Evolutionary conservation across 2,888 invertebrate species (phyloP).

Genomic region (Piscicola geometra): DNA sequence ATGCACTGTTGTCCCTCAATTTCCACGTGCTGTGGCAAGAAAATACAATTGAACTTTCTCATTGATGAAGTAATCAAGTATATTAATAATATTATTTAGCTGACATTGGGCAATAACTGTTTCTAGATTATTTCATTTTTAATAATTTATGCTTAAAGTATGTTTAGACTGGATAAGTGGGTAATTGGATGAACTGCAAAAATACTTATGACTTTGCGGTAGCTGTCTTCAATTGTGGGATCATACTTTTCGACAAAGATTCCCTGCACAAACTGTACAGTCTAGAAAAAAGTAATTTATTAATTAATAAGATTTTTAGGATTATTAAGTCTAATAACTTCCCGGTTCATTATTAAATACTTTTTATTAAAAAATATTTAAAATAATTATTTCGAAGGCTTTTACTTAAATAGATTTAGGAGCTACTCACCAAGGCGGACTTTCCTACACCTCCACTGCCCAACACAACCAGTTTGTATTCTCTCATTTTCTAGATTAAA

Average conservation of each 20-base stretch:
- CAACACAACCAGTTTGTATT: constrained; percentile 99
- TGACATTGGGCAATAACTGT: neutral
- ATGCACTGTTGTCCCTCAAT: constrained; percentile 99
- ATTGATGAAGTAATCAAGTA: too few species aligned
- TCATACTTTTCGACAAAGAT: constrained; percentile 99
- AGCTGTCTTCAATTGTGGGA: constrained; percentile 99
- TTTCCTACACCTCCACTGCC: constrained; percentile 99
- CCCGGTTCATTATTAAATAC: too few species aligned
- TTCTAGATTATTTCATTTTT: neutral
- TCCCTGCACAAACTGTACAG: constrained; percentile 95
- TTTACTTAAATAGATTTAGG: too few species aligned
- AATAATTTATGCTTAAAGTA: neutral
- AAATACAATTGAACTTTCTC: too few species aligned
- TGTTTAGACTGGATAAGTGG: too few species aligned
- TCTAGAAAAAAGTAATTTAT: constrained; percentile 58
- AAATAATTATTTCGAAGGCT: too few species aligned
- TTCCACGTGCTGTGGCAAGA: constrained; percentile 75
- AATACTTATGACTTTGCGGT: constrained; percentile 69
- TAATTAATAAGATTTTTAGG: too few species aligned
- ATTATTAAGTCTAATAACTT: too few species aligned
- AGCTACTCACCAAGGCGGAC: constrained; percentile 85
- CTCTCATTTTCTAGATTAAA: constrained; percentile 70
- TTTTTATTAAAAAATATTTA: too few species aligned
- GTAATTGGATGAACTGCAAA: constrained; percentile 33
- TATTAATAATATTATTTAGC: too few species aligned